Percentiles rank a stretch among this genome's conserved stretches.
phyloP scores from a whole-genome alignment of 2,797 vertebrate species.

The Pitangus sulphuratus region DNA sequence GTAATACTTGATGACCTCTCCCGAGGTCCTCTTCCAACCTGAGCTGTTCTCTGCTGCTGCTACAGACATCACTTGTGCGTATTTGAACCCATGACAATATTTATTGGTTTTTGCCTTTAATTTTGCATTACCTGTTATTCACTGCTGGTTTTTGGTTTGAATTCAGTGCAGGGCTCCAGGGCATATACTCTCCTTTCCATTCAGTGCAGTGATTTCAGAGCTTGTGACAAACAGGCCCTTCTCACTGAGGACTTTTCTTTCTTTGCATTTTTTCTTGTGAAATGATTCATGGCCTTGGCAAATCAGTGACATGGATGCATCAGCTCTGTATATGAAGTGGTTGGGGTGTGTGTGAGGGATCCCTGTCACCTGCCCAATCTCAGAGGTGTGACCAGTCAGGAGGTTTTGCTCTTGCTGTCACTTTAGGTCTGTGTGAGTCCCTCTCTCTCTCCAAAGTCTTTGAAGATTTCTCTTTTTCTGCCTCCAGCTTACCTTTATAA shows the following conservation, averaged over 20 bases:
- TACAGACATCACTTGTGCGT: accelerated
- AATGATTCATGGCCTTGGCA: not conserved
- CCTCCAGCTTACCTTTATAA: not conserved
- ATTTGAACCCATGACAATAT: not conserved
- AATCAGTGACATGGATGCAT: accelerated
- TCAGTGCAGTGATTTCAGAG: not conserved
- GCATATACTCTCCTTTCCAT: not conserved
- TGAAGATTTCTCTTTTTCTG: not conserved
- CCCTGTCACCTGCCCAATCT: not conserved
- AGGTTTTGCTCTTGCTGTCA: not conserved
- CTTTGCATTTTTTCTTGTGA: not conserved
- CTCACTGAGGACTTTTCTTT: not conserved
- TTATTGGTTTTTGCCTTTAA: not conserved
- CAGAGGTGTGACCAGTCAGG: accelerated
- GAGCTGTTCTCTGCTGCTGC: not conserved
- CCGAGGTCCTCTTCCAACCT: not conserved
- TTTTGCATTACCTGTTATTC: not conserved
- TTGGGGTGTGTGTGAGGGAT: not conserved
- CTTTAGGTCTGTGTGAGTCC: not conserved
- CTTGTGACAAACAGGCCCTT: not conserved
- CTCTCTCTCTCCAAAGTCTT: not conserved
- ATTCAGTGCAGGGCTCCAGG: not conserved
- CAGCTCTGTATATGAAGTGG: accelerated
- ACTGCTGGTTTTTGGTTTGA: not conserved
- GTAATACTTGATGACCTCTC: not conserved